A percentile compares a stretch with the other conserved stretches of the same genome.
Evolutionary conservation across 2,113 vertebrate species (phyloP).

Genomic region (Bubalus kerabau): DNA sequence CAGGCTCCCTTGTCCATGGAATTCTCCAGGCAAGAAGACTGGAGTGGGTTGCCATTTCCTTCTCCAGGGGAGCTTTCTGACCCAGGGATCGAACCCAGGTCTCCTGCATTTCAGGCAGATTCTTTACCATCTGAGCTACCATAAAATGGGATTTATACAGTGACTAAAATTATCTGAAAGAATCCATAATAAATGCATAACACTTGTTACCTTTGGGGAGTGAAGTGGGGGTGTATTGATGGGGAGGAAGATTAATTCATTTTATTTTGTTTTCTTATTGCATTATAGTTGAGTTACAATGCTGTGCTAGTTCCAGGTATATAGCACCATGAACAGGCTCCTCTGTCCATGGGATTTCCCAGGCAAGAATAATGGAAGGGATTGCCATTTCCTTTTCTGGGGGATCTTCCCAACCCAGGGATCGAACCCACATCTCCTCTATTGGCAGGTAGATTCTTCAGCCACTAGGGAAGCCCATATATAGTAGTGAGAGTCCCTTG

Average conservation of each 20-base stretch:
- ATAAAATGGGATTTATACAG: neutral
- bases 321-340: neutral
- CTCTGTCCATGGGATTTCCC: neutral
- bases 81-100: neutral
- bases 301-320: accelerated
- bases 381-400: neutral
- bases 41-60: neutral
- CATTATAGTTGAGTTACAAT: neutral
- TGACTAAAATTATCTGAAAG: neutral
- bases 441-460: neutral
- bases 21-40: neutral
- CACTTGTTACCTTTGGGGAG: neutral
- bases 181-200: neutral
- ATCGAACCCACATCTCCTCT: neutral
- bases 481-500: no score
- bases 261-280: neutral
- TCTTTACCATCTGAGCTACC: neutral
- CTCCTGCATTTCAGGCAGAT: neutral
- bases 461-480: neutral
- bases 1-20: neutral
- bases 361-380: neutral
- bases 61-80: neutral
- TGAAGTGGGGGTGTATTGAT: no score
- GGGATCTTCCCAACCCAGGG: neutral
- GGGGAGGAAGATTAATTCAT: neutral